These are phyloP conservation scores for Apostichopus parvimensis DNA, from an alignment of 35 echinoderm and acorn worm species.

Conservation along the genomic window DNA sequence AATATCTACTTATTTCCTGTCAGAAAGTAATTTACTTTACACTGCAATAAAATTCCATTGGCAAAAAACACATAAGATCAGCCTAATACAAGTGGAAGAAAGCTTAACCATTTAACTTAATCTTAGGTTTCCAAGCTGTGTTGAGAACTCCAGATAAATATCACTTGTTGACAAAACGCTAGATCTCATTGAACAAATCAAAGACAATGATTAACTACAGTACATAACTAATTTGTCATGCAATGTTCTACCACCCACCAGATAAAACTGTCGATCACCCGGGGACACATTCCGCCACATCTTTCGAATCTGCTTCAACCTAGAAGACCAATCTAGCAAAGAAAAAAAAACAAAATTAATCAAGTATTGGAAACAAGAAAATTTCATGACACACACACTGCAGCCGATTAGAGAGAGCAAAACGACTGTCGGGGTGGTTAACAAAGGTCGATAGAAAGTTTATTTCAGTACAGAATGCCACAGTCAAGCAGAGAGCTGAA, in stretches of 20 bases:
- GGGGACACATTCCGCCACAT: conserved; percentile 87
- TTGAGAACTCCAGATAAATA: too few species aligned
- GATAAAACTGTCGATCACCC: conserved; percentile 75
- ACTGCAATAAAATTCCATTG: too few species aligned
- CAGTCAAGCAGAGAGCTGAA: too few species aligned
- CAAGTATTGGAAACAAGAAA: background rate
- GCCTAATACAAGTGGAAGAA: background rate
- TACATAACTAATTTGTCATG: background rate
- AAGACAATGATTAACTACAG: background rate
- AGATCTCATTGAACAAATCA: background rate
- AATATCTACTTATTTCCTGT: too few species aligned
- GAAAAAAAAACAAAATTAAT: background rate
- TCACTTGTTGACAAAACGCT: background rate
- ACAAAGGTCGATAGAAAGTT: too few species aligned
- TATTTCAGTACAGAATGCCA: too few species aligned
- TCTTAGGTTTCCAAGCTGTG: too few species aligned
- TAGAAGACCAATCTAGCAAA: conserved; percentile 82
- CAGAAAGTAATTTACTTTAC: too few species aligned
- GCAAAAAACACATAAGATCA: too few species aligned
- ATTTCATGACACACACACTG: background rate
- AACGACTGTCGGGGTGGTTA: too few species aligned
- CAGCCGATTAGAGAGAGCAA: too few species aligned
- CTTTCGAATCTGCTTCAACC: conserved; percentile 89
- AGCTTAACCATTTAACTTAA: too few species aligned
- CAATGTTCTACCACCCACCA: conserved; percentile 70